Conservation (phyloP, 2,888 invertebrate genomes). For the Atethmia centrago region DNA sequence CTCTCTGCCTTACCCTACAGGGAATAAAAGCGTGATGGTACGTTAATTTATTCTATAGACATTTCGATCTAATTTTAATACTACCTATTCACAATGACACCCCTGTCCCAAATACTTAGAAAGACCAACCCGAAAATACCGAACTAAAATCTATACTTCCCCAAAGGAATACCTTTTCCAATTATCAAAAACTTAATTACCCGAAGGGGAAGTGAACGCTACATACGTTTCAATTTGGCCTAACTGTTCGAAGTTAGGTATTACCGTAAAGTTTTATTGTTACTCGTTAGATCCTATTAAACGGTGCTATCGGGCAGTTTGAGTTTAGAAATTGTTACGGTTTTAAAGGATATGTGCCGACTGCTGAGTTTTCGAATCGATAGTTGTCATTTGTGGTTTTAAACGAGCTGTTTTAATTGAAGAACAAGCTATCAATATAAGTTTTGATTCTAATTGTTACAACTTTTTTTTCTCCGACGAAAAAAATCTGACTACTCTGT, state of each 20-base stretch:
- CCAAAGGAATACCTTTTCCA: constrained; percentile 52
- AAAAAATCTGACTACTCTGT: too few species aligned
- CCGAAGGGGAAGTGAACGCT: constrained; percentile 17
- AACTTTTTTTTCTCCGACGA: too few species aligned
- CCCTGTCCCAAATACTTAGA: neutral
- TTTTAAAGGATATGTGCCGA: constrained; percentile 26
- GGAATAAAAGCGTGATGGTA: too few species aligned
- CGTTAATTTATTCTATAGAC: too few species aligned
- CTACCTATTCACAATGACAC: neutral
- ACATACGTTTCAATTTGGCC: constrained; percentile 65
- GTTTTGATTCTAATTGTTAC: neutral
- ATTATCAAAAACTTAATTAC: constrained; percentile 63
- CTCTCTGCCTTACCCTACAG: too few species aligned
- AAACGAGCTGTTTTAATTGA: neutral
- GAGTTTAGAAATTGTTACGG: constrained; percentile 50
- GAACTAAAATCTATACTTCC: constrained; percentile 32
- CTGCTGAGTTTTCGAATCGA: constrained; percentile 33
- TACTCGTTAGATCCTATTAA: constrained; percentile 74
- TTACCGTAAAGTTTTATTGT: constrained; percentile 77
- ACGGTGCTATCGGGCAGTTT: constrained; percentile 59
- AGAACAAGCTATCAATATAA: neutral
- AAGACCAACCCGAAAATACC: constrained; percentile 17
- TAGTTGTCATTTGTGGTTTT: constrained; percentile 8
- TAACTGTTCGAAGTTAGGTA: constrained; percentile 67
- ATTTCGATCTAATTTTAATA: neutral